These are phyloP conservation scores for Anhinga rufa DNA, from an alignment of 2,113 vertebrate genomes.

Conservation along the genomic window DNA sequence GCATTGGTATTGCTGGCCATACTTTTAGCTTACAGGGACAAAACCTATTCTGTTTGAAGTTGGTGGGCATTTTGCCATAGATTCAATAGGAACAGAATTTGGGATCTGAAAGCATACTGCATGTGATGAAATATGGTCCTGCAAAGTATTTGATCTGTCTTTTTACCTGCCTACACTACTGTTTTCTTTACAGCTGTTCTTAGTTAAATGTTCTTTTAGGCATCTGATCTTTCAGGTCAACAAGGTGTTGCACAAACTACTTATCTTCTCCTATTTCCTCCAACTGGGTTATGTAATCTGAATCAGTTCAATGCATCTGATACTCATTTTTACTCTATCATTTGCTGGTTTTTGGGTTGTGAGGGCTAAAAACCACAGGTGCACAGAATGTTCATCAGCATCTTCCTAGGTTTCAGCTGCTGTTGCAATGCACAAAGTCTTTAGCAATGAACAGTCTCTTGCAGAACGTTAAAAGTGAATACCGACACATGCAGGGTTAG, in stretches of 20 bases:
- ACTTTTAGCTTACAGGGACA: background rate
- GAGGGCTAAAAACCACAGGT: background rate
- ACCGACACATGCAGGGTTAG: background rate
- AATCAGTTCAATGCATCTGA: background rate
- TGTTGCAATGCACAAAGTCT: background rate
- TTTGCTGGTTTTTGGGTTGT: background rate
- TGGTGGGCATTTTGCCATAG: background rate
- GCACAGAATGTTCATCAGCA: background rate
- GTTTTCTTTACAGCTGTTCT: background rate
- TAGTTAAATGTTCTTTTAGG: conserved; percentile 15
- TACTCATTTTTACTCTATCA: background rate
- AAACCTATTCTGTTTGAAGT: conserved; percentile 36
- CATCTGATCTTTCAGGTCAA: conserved; percentile 11
- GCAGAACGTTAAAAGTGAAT: background rate
- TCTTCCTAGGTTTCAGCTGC: background rate
- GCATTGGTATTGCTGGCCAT: background rate
- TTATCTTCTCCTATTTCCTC: background rate
- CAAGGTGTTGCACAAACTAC: background rate
- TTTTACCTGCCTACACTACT: background rate
- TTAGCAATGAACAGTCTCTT: background rate
- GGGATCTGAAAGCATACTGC: background rate
- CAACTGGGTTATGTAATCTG: background rate
- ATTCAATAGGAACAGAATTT: background rate
- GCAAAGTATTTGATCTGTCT: background rate
- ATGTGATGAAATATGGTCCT: background rate